A percentile compares a stretch with the other conserved stretches of the same genome.
Conservation (phyloP, 2,888 invertebrate genomes). For the Aelia acuminata region DNA sequence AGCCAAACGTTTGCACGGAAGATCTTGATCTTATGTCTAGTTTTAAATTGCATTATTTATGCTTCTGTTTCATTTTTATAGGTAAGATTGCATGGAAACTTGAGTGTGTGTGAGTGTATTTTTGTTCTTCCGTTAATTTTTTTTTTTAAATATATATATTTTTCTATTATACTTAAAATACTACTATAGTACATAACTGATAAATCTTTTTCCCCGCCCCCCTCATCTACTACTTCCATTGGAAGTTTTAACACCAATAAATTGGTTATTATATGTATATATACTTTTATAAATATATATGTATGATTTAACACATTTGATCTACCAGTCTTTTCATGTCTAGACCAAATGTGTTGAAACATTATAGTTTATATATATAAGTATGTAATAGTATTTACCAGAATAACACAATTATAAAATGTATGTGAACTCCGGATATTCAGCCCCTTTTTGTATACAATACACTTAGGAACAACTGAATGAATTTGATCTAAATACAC, state of each 20-base stretch:
- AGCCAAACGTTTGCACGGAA: constrained; percentile 64
- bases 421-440: constrained; percentile 51
- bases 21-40: constrained; percentile 64
- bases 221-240: constrained; percentile 60
- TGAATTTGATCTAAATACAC: constrained; percentile 50
- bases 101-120: constrained; percentile 52
- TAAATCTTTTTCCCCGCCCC: constrained; percentile 59
- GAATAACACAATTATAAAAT: constrained; percentile 53
- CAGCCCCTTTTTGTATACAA: constrained; percentile 52
- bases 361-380: constrained; percentile 53
- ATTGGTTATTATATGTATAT: constrained; percentile 61
- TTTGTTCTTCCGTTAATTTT: constrained; percentile 60
- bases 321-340: constrained; percentile 17
- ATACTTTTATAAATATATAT: constrained; percentile 60
- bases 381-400: constrained; percentile 47
- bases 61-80: constrained; percentile 59
- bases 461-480: constrained; percentile 55
- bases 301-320: constrained; percentile 61
- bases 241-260: constrained; percentile 63
- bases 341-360: constrained; percentile 56
- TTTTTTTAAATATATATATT: constrained; percentile 50
- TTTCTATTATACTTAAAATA: constrained; percentile 62
- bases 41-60: constrained; percentile 59
- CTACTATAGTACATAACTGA: constrained; percentile 63
- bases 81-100: constrained; percentile 62